These are phyloP conservation scores for Apis florea DNA, from an alignment of 1,140 invertebrate species.

Conservation along the genomic window DNA sequence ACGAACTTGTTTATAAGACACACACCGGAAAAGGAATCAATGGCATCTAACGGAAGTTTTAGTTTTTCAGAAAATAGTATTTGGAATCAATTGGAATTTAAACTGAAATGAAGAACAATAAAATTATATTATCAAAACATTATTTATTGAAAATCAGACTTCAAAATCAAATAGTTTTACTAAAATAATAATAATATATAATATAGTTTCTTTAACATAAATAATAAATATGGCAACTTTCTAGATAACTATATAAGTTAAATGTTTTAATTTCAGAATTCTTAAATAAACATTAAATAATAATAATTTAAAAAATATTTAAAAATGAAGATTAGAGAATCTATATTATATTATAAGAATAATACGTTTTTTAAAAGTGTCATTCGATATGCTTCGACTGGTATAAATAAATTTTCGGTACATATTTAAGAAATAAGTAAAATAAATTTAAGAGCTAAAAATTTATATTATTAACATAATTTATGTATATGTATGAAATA, in stretches of 20 bases:
- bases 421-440: neutral
- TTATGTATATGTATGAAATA: no score
- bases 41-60: slow-evolving; percentile 12
- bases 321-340: slow-evolving; percentile 51
- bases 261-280: neutral
- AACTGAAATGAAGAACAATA: neutral
- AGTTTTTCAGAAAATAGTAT: neutral
- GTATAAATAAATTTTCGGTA: slow-evolving; percentile 61
- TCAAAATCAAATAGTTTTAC: neutral
- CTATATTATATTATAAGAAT: slow-evolving; percentile 9
- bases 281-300: neutral
- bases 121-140: neutral
- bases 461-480: no score
- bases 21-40: slow-evolving; percentile 64
- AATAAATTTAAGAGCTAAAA: no score
- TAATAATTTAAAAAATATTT: neutral
- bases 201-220: slow-evolving; percentile 27
- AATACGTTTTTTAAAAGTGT: slow-evolving; percentile 37
- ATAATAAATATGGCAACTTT: slow-evolving; percentile 44
- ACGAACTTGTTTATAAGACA: slow-evolving; percentile 59
- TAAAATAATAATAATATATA: neutral
- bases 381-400: slow-evolving; percentile 53
- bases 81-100: neutral
- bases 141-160: neutral
- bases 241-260: neutral